Base-by-base conservation (phyloP, 1,140 invertebrate genomes). In the Listronotus oregonensis region DNA sequence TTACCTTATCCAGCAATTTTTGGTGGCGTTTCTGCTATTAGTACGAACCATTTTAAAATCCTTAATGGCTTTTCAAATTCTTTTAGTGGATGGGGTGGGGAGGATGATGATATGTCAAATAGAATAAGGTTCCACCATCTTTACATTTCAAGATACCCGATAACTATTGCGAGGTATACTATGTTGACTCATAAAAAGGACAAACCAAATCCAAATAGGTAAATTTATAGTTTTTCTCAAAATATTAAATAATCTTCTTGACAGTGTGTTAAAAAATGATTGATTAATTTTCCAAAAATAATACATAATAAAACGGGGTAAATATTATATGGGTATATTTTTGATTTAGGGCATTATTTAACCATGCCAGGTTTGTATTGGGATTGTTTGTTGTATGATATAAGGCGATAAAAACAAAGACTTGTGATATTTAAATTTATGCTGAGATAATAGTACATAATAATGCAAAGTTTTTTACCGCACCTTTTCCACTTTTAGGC, bases 1-100 rank as follows among this genome's bases (percentile, higher is more conserved):
- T 85, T 95, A 79, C 96, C 89, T 76, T 98, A 94, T 79, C 85
- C 83, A 73, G 89, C 88, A 75, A 88, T 98, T 59, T 97, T 98
- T 78, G 94, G 93, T 21, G 93, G 93, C 55, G 93, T 95, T 0
- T 93, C 90, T 31, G 93, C 93, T 3, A 86, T 97, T 82, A 92
- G 86, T 0, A 83, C 85, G 50, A 85, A 90, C 66, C 93, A 96
- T 71, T 94, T 95, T 77, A 82, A 85, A 64, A 81, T 87, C 50
- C 87, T 96, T 0, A 96, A 96, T 77, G 94, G 94, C 0, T 96
- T 95, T 82, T 93, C 92, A 31, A 96, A 96, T 77, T 88, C 89
- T 37, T 96, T 92, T 79, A 96, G 93, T 90, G 94, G 93, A 9
- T 95, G 93, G 93, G 94, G 94, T 32, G 93, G 90, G 17, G 94